These are phyloP conservation scores for Bombus affinis DNA, from an alignment of 1,140 invertebrate genomes.

Conservation along the genomic window DNA sequence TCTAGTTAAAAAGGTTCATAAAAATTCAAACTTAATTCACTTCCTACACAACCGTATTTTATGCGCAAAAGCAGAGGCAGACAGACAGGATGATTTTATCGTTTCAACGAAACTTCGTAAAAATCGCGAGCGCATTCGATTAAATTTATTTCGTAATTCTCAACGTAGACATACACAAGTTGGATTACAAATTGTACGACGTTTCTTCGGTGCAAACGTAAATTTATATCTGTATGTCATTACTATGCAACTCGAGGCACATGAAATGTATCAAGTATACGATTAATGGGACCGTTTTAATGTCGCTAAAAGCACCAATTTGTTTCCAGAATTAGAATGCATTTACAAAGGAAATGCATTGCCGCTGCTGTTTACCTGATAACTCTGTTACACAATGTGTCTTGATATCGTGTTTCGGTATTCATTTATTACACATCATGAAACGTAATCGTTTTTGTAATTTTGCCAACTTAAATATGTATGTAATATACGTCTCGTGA, in stretches of 20 bases:
- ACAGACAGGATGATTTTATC: background rate
- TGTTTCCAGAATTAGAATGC: constrained; percentile 44
- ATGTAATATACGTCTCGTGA: background rate
- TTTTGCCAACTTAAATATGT: constrained; percentile 3
- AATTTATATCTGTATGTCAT: constrained; percentile 46
- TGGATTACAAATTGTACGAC: constrained; percentile 13
- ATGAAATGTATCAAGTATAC: constrained; percentile 40
- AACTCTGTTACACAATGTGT: background rate
- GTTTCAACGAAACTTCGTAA: background rate
- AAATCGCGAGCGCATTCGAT: background rate
- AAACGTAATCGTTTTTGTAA: background rate
- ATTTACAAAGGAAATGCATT: constrained; percentile 42
- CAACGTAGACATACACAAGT: background rate
- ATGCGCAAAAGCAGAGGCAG: background rate
- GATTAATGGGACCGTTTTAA: constrained; percentile 53
- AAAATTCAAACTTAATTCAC: background rate
- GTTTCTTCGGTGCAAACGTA: constrained; percentile 20
- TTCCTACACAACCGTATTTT: too few species aligned
- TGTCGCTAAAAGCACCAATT: constrained; percentile 48
- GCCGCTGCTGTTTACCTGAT: constrained; percentile 13
- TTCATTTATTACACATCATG: background rate
- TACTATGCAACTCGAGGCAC: constrained; percentile 40
- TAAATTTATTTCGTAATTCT: constrained; percentile 24
- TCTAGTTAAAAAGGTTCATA: background rate
- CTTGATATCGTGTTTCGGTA: constrained; percentile 3